Conservation (phyloP, 2,797 vertebrate genomes). For the Acrossocheilus wenchowensis region DNA sequence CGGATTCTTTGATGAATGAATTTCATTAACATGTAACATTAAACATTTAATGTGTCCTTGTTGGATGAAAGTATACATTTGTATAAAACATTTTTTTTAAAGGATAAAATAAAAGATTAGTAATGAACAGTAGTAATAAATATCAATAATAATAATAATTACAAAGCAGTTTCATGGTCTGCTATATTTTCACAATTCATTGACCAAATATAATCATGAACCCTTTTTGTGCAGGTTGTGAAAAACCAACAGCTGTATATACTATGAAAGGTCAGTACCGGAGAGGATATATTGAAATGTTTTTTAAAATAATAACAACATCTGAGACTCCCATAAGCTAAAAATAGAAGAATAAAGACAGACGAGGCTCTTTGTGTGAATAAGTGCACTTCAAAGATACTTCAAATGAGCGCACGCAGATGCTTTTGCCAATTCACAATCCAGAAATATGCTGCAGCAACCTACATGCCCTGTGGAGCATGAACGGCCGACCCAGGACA, state of each 20-base stretch:
- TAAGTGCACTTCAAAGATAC: slow-evolving; percentile 2
- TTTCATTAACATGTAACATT: neutral
- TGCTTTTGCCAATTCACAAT: slow-evolving; percentile 10
- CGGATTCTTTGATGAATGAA: neutral
- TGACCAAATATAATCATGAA: neutral
- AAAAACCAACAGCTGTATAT: slow-evolving; percentile 7
- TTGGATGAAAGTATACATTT: neutral
- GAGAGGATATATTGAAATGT: slow-evolving; percentile 11
- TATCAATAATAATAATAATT: neutral
- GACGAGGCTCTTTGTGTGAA: slow-evolving; percentile 15
- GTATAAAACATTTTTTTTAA: too few species aligned
- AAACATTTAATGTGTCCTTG: neutral
- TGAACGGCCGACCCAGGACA: slow-evolving; percentile 68
- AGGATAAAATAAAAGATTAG: too few species aligned
- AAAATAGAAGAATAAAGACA: slow-evolving; percentile 2
- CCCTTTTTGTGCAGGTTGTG: neutral
- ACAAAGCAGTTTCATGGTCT: neutral
- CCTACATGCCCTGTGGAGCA: slow-evolving; percentile 34
- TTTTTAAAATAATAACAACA: neutral
- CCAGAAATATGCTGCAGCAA: slow-evolving; percentile 35
- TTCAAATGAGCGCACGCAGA: slow-evolving; percentile 15
- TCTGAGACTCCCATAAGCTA: neutral
- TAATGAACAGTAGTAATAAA: neutral
- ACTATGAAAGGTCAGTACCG: neutral
- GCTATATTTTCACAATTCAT: neutral